Percentiles rank a stretch among this genome's conserved stretches.
phyloP scores from a whole-genome alignment of 2,888 invertebrate species.

The Andricus quercusramuli region DNA sequence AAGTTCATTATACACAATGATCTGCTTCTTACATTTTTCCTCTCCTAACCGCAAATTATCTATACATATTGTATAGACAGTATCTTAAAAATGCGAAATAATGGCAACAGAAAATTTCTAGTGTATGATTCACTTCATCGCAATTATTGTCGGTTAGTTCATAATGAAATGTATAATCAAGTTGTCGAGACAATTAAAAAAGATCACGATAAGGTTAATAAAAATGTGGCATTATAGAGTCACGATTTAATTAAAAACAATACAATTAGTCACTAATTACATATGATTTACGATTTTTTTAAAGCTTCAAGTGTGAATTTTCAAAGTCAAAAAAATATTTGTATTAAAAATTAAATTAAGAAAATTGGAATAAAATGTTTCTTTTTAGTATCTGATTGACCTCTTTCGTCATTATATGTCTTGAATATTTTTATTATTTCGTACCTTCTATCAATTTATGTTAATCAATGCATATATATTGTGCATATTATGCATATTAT shows the following conservation, averaged over 20 bases:
- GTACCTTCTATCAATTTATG: no score
- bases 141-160: slow-evolving; percentile 26
- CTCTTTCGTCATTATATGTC: no score
- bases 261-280: background rate
- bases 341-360: background rate
- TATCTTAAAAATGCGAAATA: background rate
- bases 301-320: background rate
- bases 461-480: no score
- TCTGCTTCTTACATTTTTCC: slow-evolving; percentile 13
- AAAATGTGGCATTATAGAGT: background rate
- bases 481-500: no score
- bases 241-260: slow-evolving; percentile 13
- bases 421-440: no score
- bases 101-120: background rate
- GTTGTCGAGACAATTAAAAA: slow-evolving; percentile 15
- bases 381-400: no score
- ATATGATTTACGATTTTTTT: background rate
- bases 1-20: slow-evolving; percentile 18
- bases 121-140: slow-evolving; percentile 27
- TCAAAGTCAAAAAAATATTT: no score
- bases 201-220: slow-evolving; percentile 10
- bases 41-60: slow-evolving; percentile 12
- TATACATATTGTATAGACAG: background rate
- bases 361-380: background rate
- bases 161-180: slow-evolving; percentile 28